phyloP scores from a whole-genome alignment of 2,113 vertebrate genomes.

The Eublepharis macularius region DNA sequence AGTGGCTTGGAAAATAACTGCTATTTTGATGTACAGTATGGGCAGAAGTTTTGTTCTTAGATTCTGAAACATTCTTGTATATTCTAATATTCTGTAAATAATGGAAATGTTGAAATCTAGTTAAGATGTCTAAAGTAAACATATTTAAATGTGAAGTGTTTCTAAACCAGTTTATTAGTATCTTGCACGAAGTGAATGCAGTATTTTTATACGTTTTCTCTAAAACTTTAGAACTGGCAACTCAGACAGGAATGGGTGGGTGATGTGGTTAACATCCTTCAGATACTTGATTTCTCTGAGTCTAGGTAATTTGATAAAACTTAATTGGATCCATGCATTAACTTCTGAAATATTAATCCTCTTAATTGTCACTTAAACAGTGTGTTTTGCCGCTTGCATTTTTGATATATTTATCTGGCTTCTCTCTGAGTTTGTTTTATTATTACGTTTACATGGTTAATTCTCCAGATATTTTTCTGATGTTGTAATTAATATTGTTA shows the following conservation, averaged over 20 bases:
- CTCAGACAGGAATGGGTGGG: background rate
- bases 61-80: background rate
- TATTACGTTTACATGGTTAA: conserved; percentile 6
- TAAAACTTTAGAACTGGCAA: background rate
- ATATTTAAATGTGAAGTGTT: background rate
- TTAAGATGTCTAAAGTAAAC: background rate
- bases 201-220: background rate
- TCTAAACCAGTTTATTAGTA: background rate
- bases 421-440: background rate
- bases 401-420: background rate
- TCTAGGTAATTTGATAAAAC: background rate
- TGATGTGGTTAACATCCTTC: background rate
- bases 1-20: background rate
- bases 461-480: background rate
- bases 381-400: background rate
- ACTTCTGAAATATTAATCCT: background rate
- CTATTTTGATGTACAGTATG: background rate
- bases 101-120: background rate
- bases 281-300: background rate
- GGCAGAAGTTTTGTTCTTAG: background rate
- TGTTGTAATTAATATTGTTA: background rate
- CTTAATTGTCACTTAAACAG: background rate
- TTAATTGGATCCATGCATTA: background rate
- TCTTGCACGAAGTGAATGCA: background rate
- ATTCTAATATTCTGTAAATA: background rate